A percentile compares a stretch with the other conserved stretches of the same genome.
phyloP scores from a whole-genome alignment of 2,888 invertebrate species.

The Bhutanitis thaidina region DNA sequence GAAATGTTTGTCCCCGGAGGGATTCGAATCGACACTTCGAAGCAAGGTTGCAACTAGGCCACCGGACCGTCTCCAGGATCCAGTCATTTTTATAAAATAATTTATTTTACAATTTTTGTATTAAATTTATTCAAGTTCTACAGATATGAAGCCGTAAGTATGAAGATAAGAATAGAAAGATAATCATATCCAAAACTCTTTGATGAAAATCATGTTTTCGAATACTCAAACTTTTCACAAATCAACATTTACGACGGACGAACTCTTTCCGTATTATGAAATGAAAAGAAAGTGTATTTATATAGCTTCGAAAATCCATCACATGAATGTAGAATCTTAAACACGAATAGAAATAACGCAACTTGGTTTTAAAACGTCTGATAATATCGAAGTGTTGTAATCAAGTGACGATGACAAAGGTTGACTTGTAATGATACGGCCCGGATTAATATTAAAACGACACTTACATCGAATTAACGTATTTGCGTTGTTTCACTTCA shows the following conservation, averaged over 20 bases:
- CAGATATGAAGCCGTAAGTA: no score
- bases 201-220: no score
- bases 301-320: slow-evolving; percentile 4
- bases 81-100: no score
- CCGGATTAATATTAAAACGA: slow-evolving; percentile 2
- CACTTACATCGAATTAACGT: slow-evolving; percentile 9
- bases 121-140: no score
- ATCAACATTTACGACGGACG: background rate
- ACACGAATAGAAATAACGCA: background rate
- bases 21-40: no score
- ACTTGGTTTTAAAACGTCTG: background rate
- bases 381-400: background rate
- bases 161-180: no score
- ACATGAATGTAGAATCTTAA: background rate
- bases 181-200: no score
- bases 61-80: no score
- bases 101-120: no score
- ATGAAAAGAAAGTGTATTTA: slow-evolving; percentile 10
- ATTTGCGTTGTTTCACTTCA: background rate
- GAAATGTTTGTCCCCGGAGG: no score
- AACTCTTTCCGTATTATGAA: background rate
- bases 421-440: slow-evolving; percentile 10
- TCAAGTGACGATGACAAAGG: slow-evolving; percentile 10
- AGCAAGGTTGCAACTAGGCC: no score
- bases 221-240: background rate